Percentiles rank a stretch among this genome's conserved stretches.
These are phyloP conservation scores for Pogonophryne albipinna DNA, from an alignment of 2,797 vertebrate species.

Conservation along the genomic window DNA sequence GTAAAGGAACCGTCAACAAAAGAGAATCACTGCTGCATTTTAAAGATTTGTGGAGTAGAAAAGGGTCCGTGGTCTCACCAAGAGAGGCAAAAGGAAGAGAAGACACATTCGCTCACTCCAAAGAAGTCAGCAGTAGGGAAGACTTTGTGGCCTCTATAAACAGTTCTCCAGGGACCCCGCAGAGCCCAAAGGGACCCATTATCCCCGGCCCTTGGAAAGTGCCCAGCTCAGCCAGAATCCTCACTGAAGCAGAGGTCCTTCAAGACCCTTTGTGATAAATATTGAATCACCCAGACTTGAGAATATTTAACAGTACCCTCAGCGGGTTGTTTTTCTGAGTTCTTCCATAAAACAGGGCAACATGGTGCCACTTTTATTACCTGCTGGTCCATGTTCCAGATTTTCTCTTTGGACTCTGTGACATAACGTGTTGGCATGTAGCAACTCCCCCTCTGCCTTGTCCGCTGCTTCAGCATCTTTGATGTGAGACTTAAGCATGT, in stretches of 20 bases:
- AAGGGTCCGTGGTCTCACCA: conserved; percentile 42
- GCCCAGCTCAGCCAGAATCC: conserved; percentile 86
- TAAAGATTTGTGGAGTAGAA: conserved; percentile 64
- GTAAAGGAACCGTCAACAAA: conserved; percentile 50
- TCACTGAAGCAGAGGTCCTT: conserved; percentile 82
- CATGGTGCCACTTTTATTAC: conserved; percentile 50
- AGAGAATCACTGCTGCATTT: conserved; percentile 52
- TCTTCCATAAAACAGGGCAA: conserved; percentile 73
- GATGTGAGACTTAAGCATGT: conserved; percentile 54
- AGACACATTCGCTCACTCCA: conserved; percentile 44
- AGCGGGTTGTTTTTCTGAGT: conserved; percentile 66
- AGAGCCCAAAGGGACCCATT: conserved; percentile 81
- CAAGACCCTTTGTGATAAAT: conserved; percentile 75
- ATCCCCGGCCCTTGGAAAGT: conserved; percentile 92
- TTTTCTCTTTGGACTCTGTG: conserved; percentile 45
- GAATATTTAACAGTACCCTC: conserved; percentile 45
- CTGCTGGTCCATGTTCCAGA: conserved; percentile 34
- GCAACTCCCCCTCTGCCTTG: conserved; percentile 68
- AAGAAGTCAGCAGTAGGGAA: conserved; percentile 53
- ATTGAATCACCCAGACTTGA: conserved; percentile 43
- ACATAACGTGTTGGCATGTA: conserved; percentile 67
- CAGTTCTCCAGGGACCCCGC: conserved; percentile 59
- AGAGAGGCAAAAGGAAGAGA: conserved; percentile 53
- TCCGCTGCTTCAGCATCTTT: conserved; percentile 63
- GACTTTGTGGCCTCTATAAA: conserved; percentile 54